phyloP scores from a whole-genome alignment of 2,888 invertebrate species.

The Drosophila eohydei region DNA sequence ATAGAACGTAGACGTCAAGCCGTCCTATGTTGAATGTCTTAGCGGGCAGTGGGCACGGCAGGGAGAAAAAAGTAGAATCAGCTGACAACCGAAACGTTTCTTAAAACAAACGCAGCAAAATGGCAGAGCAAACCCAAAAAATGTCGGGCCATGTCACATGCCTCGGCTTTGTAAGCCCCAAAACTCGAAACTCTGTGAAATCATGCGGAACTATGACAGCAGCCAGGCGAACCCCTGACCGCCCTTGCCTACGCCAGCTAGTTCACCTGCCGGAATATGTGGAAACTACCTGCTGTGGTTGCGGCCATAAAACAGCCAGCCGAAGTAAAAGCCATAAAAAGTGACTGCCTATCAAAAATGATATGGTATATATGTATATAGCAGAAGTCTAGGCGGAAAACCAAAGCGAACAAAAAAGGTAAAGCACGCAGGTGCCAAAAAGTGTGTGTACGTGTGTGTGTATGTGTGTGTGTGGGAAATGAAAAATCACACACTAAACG shows the following conservation, averaged over 20 bases:
- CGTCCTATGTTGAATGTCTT: background rate
- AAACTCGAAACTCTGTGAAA: constrained; percentile 67
- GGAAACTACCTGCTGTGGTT: constrained; percentile 71
- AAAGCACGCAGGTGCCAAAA: constrained; percentile 69
- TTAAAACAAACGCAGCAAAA: constrained; percentile 66
- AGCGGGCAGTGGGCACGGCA: background rate
- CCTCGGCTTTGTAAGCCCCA: constrained; percentile 1
- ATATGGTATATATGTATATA: constrained; percentile 32
- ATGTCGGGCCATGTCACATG: constrained; percentile 62
- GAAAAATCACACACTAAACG: constrained; percentile 76
- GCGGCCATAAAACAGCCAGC: constrained; percentile 72
- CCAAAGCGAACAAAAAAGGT: constrained; percentile 19
- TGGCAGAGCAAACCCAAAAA: constrained; percentile 50
- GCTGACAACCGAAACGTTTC: constrained; percentile 77
- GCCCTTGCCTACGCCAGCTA: background rate
- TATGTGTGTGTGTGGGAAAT: constrained; percentile 16
- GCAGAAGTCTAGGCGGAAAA: constrained; percentile 31
- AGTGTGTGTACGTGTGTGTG: constrained; percentile 36
- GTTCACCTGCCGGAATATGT: constrained; percentile 16
- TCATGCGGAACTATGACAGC: constrained; percentile 74
- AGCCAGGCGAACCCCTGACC: constrained; percentile 34
- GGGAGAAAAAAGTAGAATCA: constrained; percentile 63
- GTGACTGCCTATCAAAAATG: constrained; percentile 74
- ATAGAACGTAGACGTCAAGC: constrained; percentile 39
- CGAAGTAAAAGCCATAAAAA: constrained; percentile 67